phyloP scores from a whole-genome alignment of 2,797 vertebrate genomes.

The Pelochelys cantorii region DNA sequence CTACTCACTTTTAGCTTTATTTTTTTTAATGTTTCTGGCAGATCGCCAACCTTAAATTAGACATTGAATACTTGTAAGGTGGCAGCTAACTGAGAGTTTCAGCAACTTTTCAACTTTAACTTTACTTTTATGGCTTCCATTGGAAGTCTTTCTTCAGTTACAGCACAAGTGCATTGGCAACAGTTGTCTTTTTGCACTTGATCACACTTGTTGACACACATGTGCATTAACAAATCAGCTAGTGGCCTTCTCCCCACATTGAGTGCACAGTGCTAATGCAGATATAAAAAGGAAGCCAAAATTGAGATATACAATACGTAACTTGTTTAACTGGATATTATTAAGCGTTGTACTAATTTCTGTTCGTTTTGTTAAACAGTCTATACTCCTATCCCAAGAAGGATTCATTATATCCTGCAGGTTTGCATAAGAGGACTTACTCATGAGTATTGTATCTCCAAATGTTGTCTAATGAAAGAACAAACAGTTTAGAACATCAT shows the following conservation, averaged over 20 bases:
- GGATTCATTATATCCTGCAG: conserved; percentile 9
- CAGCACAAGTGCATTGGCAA: conserved; percentile 35
- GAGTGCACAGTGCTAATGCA: too few species aligned
- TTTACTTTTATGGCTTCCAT: conserved; percentile 50
- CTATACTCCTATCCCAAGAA: conserved; percentile 22
- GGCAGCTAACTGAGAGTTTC: conserved; percentile 54
- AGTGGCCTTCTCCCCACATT: not conserved
- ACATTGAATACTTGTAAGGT: conserved; percentile 42
- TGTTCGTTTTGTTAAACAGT: conserved; percentile 40
- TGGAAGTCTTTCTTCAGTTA: conserved; percentile 40
- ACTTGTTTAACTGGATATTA: conserved; percentile 47
- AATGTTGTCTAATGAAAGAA: conserved; percentile 10
- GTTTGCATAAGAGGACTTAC: conserved; percentile 6
- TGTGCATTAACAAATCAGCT: conserved; percentile 41
- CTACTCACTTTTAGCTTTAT: conserved; percentile 27
- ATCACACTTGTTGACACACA: conserved; percentile 57
- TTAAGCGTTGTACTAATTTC: conserved; percentile 41
- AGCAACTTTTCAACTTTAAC: conserved; percentile 57
- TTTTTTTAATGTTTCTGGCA: conserved; percentile 17
- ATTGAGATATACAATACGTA: conserved; percentile 18
- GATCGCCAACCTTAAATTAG: conserved; percentile 53
- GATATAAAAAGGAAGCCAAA: not conserved
- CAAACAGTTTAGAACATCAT: not conserved
- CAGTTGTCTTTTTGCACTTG: conserved; percentile 48
- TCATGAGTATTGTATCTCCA: conserved; percentile 28